Base-by-base conservation (phyloP, 1,140 invertebrate species). In the Drosophila mauritiana region DNA sequence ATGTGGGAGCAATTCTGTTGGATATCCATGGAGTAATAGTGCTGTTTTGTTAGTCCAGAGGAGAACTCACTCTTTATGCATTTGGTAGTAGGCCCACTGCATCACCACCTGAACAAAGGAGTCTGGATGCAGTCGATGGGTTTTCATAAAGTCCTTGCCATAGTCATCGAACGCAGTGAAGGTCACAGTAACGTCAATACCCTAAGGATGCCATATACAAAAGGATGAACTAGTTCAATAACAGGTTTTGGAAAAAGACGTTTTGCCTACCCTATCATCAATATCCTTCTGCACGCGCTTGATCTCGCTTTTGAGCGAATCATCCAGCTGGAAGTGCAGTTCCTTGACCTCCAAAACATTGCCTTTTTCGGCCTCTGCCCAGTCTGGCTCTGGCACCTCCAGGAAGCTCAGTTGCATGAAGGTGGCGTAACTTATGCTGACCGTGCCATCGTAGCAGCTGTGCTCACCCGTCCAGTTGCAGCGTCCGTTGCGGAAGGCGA, bases 101-200 rank as follows among this genome's bases (percentile, higher is more conserved):
- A 96, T 82, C 2, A 94, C 93, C 72, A 95, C 92, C 91, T 96
- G 95, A 15, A 95, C 92, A 88, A 94, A 94, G 4, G 94, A 93
- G 86, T 95, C 95, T 12, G 95, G 95, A 82, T 95, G 94, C 34
- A 95, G 65, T 37, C 92, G 91, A 25, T 92, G 79, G 4, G 45
- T 76, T 56, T 93, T 93, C 46, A 95, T 91, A 51, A 93, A 93
- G 7, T 92, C 86, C 77, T 94, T 95, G 17, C 94, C 95, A 90
- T 93, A 95, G 5, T 91, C 88, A 42, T 81, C 84, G 72, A 94
- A 95, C 0, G 80, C 63, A 7, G 86, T 73, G 46, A 88, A 85
- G 0, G 85, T 81, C 17, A 90, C 78, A 15, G 93, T 91, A 39
- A 93, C 80, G 69, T 93, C 92, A 13, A 81, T 78, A 53, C 91